A percentile compares a stretch with the other conserved stretches of the same genome.
Conservation (phyloP, 2,888 invertebrate species). For the Phragmatobia fuliginosa region DNA sequence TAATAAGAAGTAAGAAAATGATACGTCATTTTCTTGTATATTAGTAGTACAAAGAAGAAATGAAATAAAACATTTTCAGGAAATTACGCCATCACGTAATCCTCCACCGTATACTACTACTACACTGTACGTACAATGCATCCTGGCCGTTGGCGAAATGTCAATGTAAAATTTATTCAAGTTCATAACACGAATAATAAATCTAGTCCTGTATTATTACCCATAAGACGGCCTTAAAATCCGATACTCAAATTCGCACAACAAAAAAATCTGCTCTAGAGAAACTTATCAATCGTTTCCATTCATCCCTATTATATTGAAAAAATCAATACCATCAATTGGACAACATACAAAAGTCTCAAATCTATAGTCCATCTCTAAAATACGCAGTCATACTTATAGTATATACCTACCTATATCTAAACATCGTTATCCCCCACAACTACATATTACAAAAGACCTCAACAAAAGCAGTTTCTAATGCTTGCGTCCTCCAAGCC, state of each 20-base stretch:
- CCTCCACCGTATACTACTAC: too few relatives aligned
- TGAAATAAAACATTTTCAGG: too few relatives aligned
- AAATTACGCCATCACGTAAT: not conserved
- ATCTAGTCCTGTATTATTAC: not conserved
- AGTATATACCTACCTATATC: not conserved
- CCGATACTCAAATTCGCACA: not conserved
- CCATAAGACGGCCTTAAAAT: not conserved
- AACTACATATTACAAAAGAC: conserved; percentile 58
- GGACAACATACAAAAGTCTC: conserved; percentile 28
- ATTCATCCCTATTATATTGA: conserved; percentile 16
- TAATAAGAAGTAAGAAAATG: too few relatives aligned
- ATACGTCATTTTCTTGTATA: too few relatives aligned
- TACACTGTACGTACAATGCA: too few relatives aligned
- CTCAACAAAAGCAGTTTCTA: conserved; percentile 80
- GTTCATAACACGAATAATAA: not conserved
- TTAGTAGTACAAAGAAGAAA: too few relatives aligned
- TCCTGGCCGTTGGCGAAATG: too few relatives aligned
- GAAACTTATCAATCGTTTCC: conserved; percentile 24
- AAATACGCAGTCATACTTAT: conserved; percentile 1
- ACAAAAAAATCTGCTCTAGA: conserved; percentile 22
- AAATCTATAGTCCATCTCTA: conserved; percentile 18
- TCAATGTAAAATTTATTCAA: too few relatives aligned
- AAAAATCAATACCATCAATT: conserved; percentile 44
- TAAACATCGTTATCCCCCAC: conserved; percentile 31
- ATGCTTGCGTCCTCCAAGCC: conserved; percentile 80